A percentile compares a stretch with the other conserved stretches of the same genome.
Conservation (phyloP, 2,888 invertebrate genomes). For the Ormyrus nitidulus region DNA sequence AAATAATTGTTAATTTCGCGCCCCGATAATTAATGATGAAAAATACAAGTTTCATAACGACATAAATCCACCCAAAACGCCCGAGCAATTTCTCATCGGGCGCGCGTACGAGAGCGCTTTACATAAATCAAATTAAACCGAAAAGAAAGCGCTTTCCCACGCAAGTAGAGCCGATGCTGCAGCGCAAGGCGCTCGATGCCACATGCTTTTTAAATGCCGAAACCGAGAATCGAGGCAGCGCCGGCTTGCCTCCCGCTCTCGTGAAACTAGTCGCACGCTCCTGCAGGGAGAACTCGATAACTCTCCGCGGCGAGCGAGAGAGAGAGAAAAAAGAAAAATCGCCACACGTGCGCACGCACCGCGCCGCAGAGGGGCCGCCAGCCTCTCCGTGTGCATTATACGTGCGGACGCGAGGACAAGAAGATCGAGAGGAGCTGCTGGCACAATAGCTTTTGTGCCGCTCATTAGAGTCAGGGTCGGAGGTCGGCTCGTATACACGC, state of each 20-base stretch:
- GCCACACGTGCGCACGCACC: conserved; percentile 12
- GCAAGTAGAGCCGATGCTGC: no score
- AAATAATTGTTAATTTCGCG: conserved; percentile 33
- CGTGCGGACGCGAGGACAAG: conserved; percentile 7
- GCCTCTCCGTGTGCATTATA: not conserved
- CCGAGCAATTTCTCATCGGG: not conserved
- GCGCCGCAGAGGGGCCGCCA: not conserved
- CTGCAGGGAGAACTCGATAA: conserved; percentile 20
- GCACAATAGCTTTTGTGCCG: conserved; percentile 67
- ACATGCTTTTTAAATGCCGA: no score
- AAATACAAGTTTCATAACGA: not conserved
- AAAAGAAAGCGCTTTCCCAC: no score
- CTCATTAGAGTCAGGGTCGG: conserved; percentile 70
- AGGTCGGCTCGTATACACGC: conserved; percentile 65
- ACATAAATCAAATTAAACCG: no score
- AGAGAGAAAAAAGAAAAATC: not conserved
- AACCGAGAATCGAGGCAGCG: no score
- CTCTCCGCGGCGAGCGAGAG: not conserved
- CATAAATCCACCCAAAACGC: not conserved
- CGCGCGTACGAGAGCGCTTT: not conserved
- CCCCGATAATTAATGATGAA: conserved; percentile 29
- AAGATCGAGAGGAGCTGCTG: not conserved
- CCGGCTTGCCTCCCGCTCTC: no score
- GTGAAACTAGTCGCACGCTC: not conserved
- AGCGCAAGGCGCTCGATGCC: no score